Evolutionary conservation across 30 jellyfish, hydroid and myxozoan species (phyloP).

Genomic region (Chrysaora quinquecirrha): DNA sequence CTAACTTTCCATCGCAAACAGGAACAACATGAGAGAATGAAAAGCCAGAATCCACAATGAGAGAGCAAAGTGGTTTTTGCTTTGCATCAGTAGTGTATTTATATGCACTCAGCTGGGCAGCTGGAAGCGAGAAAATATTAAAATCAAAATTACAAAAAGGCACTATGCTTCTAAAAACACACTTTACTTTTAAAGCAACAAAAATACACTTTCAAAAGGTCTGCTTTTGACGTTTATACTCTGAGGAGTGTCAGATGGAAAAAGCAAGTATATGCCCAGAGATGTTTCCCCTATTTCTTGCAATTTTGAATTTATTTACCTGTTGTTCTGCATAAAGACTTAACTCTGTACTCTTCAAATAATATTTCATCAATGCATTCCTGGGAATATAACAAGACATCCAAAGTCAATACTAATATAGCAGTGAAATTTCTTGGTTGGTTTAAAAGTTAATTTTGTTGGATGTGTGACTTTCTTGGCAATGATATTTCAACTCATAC

Average conservation of each 20-base stretch:
- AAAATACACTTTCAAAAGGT: too few relatives aligned
- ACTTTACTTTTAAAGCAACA: too few relatives aligned
- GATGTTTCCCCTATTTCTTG: neutral
- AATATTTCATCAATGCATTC: conserved; percentile 95
- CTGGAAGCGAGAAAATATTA: conserved; percentile 13
- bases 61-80: conserved; percentile 73
- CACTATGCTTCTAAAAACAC: conserved; percentile 12
- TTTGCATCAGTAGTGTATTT: conserved; percentile 35
- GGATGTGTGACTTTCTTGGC: too few relatives aligned
- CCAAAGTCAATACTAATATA: neutral
- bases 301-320: conserved; percentile 52
- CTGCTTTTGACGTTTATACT: too few relatives aligned
- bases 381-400: conserved; percentile 10
- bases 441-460: too few relatives aligned
- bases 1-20: conserved; percentile 76
- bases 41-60: conserved; percentile 93
- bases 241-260: too few relatives aligned
- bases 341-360: conserved; percentile 89
- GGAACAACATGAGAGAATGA: conserved; percentile 97
- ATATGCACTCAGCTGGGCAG: conserved; percentile 79
- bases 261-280: too few relatives aligned
- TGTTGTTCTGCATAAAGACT: conserved; percentile 77
- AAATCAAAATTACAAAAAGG: neutral
- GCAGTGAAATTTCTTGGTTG: too few relatives aligned
- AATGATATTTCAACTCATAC: too few relatives aligned